Conservation (phyloP, 2,888 invertebrate species). For the Strigamia maritima region DNA sequence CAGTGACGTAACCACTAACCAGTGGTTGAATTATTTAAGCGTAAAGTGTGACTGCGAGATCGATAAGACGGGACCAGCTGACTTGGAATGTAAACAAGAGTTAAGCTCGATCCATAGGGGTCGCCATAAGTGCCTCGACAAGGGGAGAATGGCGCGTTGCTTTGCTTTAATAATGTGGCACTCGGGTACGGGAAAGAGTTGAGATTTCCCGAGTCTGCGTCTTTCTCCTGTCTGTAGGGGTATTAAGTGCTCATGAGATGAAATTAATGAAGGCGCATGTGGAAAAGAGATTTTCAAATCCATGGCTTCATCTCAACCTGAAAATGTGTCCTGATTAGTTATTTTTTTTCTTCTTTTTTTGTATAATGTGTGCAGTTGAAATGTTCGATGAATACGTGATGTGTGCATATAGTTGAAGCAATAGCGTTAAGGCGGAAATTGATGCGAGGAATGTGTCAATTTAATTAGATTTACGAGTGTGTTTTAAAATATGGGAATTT, state of each 20-base stretch:
- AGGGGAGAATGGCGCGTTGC: slow-evolving; percentile 1
- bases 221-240: not conserved
- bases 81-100: slow-evolving; percentile 17
- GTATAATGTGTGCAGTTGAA: not conserved
- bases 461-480: not conserved
- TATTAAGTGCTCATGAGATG: slow-evolving; percentile 25
- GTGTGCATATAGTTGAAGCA: not conserved
- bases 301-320: not conserved
- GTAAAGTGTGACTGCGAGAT: not conserved
- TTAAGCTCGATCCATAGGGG: not conserved
- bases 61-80: not conserved
- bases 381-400: not conserved
- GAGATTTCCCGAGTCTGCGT: slow-evolving; percentile 4
- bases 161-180: slow-evolving; percentile 29
- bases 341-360: not conserved
- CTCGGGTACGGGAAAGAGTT: not conserved
- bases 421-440: slow-evolving; percentile 8
- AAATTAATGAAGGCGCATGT: slow-evolving; percentile 32
- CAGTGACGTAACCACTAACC: not conserved
- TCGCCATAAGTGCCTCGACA: not conserved
- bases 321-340: slow-evolving; percentile 18
- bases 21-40: slow-evolving; percentile 17
- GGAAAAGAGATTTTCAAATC: slow-evolving; percentile 15
- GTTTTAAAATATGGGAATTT: not conserved
- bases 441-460: not conserved